phyloP scores from a whole-genome alignment of 2,888 invertebrate species.

The Troglohyphantes excavatus region DNA sequence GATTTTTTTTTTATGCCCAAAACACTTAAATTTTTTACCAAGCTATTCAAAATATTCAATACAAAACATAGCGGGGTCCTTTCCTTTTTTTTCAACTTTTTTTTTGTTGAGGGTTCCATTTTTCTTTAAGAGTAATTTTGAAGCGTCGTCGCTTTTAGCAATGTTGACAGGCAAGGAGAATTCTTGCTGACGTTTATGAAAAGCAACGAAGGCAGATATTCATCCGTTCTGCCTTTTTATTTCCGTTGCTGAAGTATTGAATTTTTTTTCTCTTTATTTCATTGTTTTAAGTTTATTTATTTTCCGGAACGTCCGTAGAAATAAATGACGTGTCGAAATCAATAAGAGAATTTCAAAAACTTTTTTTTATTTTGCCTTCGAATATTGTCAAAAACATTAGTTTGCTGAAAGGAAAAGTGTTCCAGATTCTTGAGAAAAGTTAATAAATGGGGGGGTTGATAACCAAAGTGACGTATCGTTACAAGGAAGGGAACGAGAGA shows the following conservation, averaged over 20 bases:
- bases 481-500: too few species aligned
- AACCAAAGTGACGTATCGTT: too few species aligned
- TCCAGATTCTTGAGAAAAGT: too few species aligned
- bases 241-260: neutral
- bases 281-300: neutral
- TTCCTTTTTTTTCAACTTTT: neutral
- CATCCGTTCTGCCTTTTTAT: neutral
- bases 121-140: constrained; percentile 13
- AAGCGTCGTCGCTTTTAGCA: neutral
- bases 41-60: constrained; percentile 5
- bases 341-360: neutral
- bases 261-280: neutral
- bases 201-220: neutral
- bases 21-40: neutral
- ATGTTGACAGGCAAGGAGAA: neutral
- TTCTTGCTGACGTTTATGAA: constrained; percentile 32
- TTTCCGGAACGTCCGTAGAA: neutral
- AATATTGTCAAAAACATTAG: too few species aligned
- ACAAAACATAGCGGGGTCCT: neutral
- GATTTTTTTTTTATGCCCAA: constrained; percentile 1
- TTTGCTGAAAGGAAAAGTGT: too few species aligned
- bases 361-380: neutral
- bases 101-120: constrained; percentile 10
- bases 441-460: too few species aligned
- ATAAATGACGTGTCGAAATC: neutral